Evolutionary conservation across 2,113 vertebrate species (phyloP).

Genomic region (Rhinolophus ferrumequinum): DNA sequence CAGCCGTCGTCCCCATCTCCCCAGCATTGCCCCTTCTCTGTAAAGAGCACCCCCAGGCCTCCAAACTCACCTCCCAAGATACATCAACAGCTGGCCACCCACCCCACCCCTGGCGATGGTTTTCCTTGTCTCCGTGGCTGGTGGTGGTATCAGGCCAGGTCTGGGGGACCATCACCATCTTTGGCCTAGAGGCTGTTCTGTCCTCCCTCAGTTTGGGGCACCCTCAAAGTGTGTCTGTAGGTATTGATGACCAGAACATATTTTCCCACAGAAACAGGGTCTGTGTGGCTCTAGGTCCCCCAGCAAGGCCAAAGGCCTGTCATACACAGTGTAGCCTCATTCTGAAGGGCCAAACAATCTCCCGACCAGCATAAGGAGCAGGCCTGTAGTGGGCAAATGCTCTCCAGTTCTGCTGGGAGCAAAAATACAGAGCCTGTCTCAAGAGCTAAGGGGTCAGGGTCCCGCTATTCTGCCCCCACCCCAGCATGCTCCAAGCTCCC

Average conservation of each 20-base stretch:
- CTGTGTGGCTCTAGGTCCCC: neutral
- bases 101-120: neutral
- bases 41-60: neutral
- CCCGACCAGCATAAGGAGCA: neutral
- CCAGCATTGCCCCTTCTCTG: neutral
- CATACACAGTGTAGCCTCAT: neutral
- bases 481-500: neutral
- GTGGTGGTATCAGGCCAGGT: neutral
- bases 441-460: neutral
- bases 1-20: neutral
- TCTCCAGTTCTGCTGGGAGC: neutral
- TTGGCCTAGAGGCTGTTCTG: neutral
- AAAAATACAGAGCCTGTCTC: neutral
- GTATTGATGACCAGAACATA: neutral
- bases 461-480: neutral
- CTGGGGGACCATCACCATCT: neutral
- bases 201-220: neutral
- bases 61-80: neutral
- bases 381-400: neutral
- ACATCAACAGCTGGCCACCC: neutral
- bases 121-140: neutral
- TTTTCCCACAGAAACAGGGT: neutral
- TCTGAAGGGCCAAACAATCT: neutral
- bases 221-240: neutral
- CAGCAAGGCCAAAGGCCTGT: neutral